Percentiles rank a stretch among this genome's conserved stretches.
phyloP scores from a whole-genome alignment of 2,888 invertebrate genomes.

The Pachycephus smyrnensis region DNA sequence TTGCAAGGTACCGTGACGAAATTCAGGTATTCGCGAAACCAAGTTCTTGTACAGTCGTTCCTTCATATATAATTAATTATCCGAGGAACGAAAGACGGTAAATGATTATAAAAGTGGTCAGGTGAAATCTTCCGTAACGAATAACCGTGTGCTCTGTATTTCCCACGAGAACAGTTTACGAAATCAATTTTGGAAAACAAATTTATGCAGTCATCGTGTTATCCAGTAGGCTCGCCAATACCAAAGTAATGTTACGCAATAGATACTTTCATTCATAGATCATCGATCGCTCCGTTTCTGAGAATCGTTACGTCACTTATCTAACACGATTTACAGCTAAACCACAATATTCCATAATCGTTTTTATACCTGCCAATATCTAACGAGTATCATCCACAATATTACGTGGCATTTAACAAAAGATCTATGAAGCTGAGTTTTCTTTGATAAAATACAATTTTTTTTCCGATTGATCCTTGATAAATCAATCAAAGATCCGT shows the following conservation, averaged over 20 bases:
- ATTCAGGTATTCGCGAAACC: neutral
- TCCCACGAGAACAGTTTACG: neutral
- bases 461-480: conserved; percentile 7
- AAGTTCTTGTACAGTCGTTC: neutral
- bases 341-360: too few relatives aligned
- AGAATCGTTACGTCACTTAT: neutral
- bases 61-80: neutral
- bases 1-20: neutral
- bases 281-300: neutral
- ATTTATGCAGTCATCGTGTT: neutral
- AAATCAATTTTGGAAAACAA: neutral
- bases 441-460: neutral
- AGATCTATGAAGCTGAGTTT: neutral
- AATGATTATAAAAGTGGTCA: neutral
- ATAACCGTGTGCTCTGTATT: neutral
- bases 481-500: conserved; percentile 15
- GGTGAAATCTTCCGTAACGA: neutral
- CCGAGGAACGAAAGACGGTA: neutral
- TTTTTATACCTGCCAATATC: too few relatives aligned
- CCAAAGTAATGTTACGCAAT: neutral
- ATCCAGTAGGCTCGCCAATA: neutral
- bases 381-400: neutral
- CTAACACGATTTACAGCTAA: too few relatives aligned
- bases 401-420: neutral
- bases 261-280: neutral